Evolutionary conservation across 2,113 vertebrate species (phyloP), one percentile per base, ranked within the genome.

Genomic region (Entosphenus tridentatus): DNA sequence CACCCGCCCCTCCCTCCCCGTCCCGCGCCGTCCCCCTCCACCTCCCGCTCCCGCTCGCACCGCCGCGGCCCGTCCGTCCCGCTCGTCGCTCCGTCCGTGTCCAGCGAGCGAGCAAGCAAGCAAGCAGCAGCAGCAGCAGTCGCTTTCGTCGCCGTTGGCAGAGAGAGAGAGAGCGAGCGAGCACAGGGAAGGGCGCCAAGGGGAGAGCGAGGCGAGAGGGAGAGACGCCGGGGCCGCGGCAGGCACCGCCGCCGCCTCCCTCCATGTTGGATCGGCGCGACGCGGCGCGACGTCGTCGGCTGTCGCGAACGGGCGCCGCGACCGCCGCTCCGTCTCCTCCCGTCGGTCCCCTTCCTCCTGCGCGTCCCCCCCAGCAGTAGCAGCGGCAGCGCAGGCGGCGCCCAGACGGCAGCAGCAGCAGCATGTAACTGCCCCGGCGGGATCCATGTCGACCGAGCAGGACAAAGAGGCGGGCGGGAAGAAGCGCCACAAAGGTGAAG

Each of bases 401-500:
- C 62, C n/a, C 59, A 65, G n/a, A 21, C 62, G 62, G 21, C 10
- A 9, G 62, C n/a, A 65, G 62, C n/a, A 65, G 62, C 62, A 65
- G 62, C 62, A 65, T 65, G 62, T 65, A 21, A 21, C 62, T 65
- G n/a, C 21, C 62, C 9, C 62, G 62, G 62, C 62, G n/a, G n/a
- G n/a, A 65, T 21, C 21, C 62, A 65, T 65, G 62, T 65, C 62
- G 62, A 21, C 62, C n/a, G 62, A 65, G 21, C 62, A 65, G 62
- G 62, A 65, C 62, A 65, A 65, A 65, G 62, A 65, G 62, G 62
- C 62, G 62, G 21, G n/a, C 21, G n/a, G n/a, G n/a, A 65, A 65
- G 62, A 65, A 65, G 62, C 62, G 62, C n/a, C 62, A 65, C n/a
- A 65, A 65, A 65, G 62, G 62, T 65, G 62, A 65, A n/a, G n/a